Evolutionary conservation across 2,113 vertebrate genomes (phyloP).

Genomic region (Oxyura jamaicensis): DNA sequence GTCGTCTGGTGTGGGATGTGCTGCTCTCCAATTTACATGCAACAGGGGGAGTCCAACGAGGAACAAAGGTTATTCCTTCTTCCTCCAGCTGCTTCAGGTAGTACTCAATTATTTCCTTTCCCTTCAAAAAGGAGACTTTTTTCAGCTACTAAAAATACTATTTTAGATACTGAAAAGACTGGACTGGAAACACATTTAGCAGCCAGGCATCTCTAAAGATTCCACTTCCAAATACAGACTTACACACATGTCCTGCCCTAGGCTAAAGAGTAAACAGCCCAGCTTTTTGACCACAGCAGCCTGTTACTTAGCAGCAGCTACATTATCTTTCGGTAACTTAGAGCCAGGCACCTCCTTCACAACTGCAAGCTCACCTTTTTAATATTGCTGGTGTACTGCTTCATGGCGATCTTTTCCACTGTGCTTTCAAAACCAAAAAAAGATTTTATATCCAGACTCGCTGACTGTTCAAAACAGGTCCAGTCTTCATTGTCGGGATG

Average conservation of each 20-base stretch:
- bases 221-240: neutral
- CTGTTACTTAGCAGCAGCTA: neutral
- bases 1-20: constrained; percentile 29
- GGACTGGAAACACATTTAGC: neutral
- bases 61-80: constrained; percentile 88
- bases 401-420: constrained; percentile 97
- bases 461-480: constrained; percentile 97
- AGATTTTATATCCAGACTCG: constrained; percentile 96
- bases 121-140: constrained; percentile 74
- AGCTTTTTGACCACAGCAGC: neutral
- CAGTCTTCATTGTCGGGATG: constrained; percentile 97
- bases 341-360: neutral
- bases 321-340: neutral
- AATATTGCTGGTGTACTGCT: constrained; percentile 94
- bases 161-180: neutral
- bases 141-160: neutral
- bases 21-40: constrained; percentile 58
- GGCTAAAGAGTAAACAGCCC: neutral
- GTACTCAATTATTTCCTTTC: constrained; percentile 97
- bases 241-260: neutral
- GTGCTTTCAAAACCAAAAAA: constrained; percentile 98
- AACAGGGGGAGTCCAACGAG: constrained; percentile 84
- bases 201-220: neutral
- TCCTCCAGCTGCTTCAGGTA: constrained; percentile 90
- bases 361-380: constrained; percentile 85